Evolutionary conservation across 1,140 invertebrate species (phyloP).

Genomic region (Brachionus rotundiformis): DNA sequence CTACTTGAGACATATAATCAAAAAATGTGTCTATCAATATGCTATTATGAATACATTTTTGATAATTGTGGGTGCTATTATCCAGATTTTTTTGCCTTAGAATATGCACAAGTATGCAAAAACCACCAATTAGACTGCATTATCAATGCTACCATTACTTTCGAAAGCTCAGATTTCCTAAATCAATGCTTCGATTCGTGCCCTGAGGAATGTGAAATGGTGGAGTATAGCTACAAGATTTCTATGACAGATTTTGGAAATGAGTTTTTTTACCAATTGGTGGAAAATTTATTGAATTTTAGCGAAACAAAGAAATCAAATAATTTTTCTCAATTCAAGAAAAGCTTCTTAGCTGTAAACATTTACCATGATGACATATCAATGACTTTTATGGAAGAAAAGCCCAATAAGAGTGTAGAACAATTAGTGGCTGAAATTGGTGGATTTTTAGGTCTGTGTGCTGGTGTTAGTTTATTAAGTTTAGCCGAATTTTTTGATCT

Average conservation of each 20-base stretch:
- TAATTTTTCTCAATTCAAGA: not conserved
- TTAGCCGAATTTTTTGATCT: not conserved
- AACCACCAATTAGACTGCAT: not conserved
- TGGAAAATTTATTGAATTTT: not conserved
- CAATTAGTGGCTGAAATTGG: not conserved
- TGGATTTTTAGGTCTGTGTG: not conserved
- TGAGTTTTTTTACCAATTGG: not conserved
- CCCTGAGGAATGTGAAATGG: slow-evolving; percentile 21
- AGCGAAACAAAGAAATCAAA: not conserved
- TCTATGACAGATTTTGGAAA: not conserved
- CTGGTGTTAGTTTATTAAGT: not conserved
- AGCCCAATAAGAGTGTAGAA: not conserved
- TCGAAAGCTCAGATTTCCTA: not conserved
- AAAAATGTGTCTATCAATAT: not conserved
- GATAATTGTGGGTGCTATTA: not conserved
- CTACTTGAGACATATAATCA: not conserved
- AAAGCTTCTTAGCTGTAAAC: not conserved
- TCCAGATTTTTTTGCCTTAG: not conserved
- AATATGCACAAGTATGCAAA: not conserved
- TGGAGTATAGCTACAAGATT: not conserved
- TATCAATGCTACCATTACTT: not conserved
- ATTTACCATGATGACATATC: not conserved
- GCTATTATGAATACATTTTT: not conserved
- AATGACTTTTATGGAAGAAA: not conserved
- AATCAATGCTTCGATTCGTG: not conserved